A percentile compares a stretch with the other conserved stretches of the same genome.
phyloP scores from a whole-genome alignment of 2,113 vertebrate genomes.

The Varanus komodoensis region DNA sequence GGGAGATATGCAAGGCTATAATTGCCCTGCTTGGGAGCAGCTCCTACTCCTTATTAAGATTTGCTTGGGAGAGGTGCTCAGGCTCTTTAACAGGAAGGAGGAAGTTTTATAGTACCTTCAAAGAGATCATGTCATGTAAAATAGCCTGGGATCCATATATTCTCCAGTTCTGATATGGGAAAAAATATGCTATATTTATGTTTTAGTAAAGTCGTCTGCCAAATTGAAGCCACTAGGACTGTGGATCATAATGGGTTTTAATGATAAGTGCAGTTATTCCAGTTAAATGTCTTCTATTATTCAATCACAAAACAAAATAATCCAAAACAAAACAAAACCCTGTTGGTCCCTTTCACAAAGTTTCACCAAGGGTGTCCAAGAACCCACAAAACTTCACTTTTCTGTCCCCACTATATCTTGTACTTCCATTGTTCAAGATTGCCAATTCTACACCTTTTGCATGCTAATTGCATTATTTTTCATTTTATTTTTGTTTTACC shows the following conservation, averaged over 20 bases:
- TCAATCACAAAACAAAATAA: neutral
- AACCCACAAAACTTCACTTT: neutral
- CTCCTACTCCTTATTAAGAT: neutral
- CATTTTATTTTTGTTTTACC: neutral
- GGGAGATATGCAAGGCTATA: neutral
- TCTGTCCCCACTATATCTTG: neutral
- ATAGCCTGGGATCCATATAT: neutral
- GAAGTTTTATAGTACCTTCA: neutral
- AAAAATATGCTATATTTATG: neutral
- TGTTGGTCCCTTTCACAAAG: neutral
- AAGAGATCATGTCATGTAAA: neutral
- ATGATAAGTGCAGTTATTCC: neutral
- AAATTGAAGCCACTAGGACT: neutral
- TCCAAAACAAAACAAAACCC: neutral
- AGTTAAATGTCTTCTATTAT: neutral
- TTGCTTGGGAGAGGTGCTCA: neutral
- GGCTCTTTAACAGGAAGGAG: neutral
- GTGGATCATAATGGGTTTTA: neutral
- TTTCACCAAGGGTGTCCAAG: neutral
- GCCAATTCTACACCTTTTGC: neutral
- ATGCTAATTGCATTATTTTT: conserved; percentile 1
- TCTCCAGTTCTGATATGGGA: neutral
- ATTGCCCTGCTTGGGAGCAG: neutral
- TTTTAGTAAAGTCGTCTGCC: neutral
- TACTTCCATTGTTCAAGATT: neutral